Base-by-base conservation (phyloP, 2,888 invertebrate species). In the Fissipunctia ypsillon region DNA sequence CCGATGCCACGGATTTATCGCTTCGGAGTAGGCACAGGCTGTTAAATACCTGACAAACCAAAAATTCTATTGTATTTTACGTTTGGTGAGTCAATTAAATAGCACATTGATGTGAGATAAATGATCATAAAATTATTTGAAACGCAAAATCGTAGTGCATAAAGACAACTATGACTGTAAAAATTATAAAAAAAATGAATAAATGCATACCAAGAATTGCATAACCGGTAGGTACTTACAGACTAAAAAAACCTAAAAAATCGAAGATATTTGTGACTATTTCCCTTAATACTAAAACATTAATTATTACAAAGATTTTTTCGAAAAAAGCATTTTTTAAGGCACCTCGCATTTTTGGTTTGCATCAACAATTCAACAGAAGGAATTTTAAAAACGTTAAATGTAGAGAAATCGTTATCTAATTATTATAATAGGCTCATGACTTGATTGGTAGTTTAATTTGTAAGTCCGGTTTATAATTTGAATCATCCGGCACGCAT, bases 291-390 rank as follows among this genome's bases (percentile, higher is more conserved):
- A 84, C 75, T 87, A 82, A 69, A 76, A 73, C 70, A 81, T 81
- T 84, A 87, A 77, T 70, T 31, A 81, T 64, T 84, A 84, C 78
- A 84, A 87, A 82, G 80, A 64, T 63, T 80, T 81, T 84, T 81
- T 86, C 80, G 85, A 86, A 86, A 87, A 80, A 87, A 88, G 87
- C 88, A 84, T 88, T 90, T 91, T 86, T 16, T 95, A 95, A 95
- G 95, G 95, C 95, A 95, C 95, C 94, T 92, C 88, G 88, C 89
- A 88, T 93, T 92, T 95, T 94, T 95, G 94, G 94, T 95, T 93
- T 92, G 87, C 87, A 86, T 81, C 77, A 83, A 76, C 78, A 76
- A 76, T 76, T 78, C 14, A 60, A 85, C 81, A 73, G 87, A 87
- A 86, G 75, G 77, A 78, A 81, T 84, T 78, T 84, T 66, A 73